Evolutionary conservation across 1,140 invertebrate genomes (phyloP).

Genomic region (Formica exsecta): DNA sequence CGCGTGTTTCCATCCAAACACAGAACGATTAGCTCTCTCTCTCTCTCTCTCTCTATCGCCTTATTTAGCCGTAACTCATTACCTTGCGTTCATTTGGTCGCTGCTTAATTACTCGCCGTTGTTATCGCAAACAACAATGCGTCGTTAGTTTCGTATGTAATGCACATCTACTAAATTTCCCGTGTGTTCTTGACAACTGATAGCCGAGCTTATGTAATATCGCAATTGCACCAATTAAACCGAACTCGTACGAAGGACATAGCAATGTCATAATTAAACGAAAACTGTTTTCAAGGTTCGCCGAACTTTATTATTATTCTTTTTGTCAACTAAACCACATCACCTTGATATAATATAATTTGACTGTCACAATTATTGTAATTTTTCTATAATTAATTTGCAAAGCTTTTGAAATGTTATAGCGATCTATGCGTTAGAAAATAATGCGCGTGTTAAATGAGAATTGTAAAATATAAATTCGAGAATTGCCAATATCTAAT

Average conservation of each 20-base stretch:
- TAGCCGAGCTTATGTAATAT: neutral
- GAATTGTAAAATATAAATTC: neutral
- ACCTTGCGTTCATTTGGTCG: neutral
- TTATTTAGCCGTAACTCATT: conserved; percentile 21
- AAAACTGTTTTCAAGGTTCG: conserved; percentile 26
- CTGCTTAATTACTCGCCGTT: conserved; percentile 31
- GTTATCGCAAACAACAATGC: conserved; percentile 32
- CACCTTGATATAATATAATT: conserved; percentile 36
- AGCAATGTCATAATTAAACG: conserved; percentile 34
- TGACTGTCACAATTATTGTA: neutral
- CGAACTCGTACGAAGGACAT: conserved; percentile 23
- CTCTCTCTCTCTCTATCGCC: neutral
- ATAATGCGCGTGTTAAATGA: neutral
- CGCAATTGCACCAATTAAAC: conserved; percentile 44
- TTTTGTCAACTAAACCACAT: conserved; percentile 8
- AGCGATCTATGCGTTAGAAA: neutral
- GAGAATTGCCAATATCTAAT: neutral
- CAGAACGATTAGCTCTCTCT: neutral
- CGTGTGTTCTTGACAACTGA: conserved; percentile 23
- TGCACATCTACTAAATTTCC: conserved; percentile 31
- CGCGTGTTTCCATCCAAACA: neutral
- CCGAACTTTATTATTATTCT: conserved; percentile 33
- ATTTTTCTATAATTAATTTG: conserved; percentile 7
- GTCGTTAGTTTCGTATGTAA: neutral
- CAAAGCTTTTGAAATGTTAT: neutral